Percentiles rank a stretch among this genome's conserved stretches.
Evolutionary conservation across 2,797 vertebrate species (phyloP).

Genomic region (Enteromius anoplus): DNA sequence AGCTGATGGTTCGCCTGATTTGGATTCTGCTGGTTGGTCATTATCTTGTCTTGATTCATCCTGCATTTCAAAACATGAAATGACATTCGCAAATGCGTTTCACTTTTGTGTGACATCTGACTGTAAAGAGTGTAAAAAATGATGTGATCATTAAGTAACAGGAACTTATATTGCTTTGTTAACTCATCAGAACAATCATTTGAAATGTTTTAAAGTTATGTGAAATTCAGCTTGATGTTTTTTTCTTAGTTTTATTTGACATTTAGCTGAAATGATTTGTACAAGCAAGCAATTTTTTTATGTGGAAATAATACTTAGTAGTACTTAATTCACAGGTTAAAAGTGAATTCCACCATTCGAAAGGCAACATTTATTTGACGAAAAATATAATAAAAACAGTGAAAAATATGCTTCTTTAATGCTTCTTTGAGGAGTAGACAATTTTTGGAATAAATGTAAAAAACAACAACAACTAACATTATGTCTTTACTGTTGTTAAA

Average conservation of each 20-base stretch:
- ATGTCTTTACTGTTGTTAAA: not conserved
- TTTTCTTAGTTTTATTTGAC: not conserved
- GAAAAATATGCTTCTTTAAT: not conserved
- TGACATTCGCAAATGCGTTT: not conserved
- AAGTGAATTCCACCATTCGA: not conserved
- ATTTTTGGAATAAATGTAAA: not conserved
- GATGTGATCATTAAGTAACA: not conserved
- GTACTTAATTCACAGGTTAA: not conserved
- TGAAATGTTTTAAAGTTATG: not conserved
- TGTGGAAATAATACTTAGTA: not conserved
- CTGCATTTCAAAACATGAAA: slow-evolving; percentile 9
- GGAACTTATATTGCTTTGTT: not conserved
- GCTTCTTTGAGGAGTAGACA: not conserved
- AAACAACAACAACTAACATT: not conserved
- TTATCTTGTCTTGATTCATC: not conserved
- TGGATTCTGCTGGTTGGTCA: not conserved
- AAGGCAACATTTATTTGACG: not conserved
- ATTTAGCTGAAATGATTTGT: not conserved
- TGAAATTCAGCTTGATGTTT: not conserved
- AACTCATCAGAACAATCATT: not conserved
- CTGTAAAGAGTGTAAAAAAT: not conserved
- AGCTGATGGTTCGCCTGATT: not conserved
- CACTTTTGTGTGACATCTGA: not conserved
- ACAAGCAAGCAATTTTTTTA: not conserved
- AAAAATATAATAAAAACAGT: not conserved